A percentile compares a stretch with the other conserved stretches of the same genome.
Evolutionary conservation across 2,888 invertebrate species (phyloP).

Genomic region (Andricus curvator): DNA sequence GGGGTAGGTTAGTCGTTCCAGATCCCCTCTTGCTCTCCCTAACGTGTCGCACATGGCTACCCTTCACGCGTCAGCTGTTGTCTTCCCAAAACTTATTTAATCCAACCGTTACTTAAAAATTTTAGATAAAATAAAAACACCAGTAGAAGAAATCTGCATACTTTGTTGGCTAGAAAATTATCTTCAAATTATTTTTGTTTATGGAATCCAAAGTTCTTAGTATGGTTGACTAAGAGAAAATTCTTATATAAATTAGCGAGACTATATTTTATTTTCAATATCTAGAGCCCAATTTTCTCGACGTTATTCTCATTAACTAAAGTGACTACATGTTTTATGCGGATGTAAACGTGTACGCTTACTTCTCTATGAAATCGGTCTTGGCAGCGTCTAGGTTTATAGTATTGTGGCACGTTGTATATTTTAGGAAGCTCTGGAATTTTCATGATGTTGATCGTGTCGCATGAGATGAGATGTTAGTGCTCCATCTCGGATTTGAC

Average conservation of each 20-base stretch:
- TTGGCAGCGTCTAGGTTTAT: constrained; percentile 62
- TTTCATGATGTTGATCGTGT: constrained; percentile 71
- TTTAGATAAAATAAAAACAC: no score
- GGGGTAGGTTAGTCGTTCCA: constrained; percentile 73
- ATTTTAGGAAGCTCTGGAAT: constrained; percentile 72
- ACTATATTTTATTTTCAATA: not conserved
- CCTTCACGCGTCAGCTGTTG: constrained; percentile 3
- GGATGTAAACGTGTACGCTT: constrained; percentile 21
- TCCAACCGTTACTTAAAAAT: not conserved
- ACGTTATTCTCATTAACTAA: constrained; percentile 33
- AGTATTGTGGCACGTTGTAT: constrained; percentile 69
- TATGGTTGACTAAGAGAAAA: not conserved
- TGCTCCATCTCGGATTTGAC: not conserved
- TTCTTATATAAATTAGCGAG: not conserved
- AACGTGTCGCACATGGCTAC: constrained; percentile 34
- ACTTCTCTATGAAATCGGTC: constrained; percentile 44
- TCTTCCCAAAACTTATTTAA: not conserved
- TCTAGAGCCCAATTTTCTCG: constrained; percentile 4
- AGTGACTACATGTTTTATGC: constrained; percentile 35
- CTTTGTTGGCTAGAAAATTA: no score
- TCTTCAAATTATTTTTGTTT: no score
- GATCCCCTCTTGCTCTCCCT: constrained; percentile 42
- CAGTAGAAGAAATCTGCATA: no score
- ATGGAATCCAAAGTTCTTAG: no score
- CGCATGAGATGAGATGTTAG: constrained; percentile 46